A percentile compares a stretch with the other conserved stretches of the same genome.
Evolutionary conservation across 1,140 invertebrate genomes (phyloP).

Genomic region (Drosophila micromelanica): DNA sequence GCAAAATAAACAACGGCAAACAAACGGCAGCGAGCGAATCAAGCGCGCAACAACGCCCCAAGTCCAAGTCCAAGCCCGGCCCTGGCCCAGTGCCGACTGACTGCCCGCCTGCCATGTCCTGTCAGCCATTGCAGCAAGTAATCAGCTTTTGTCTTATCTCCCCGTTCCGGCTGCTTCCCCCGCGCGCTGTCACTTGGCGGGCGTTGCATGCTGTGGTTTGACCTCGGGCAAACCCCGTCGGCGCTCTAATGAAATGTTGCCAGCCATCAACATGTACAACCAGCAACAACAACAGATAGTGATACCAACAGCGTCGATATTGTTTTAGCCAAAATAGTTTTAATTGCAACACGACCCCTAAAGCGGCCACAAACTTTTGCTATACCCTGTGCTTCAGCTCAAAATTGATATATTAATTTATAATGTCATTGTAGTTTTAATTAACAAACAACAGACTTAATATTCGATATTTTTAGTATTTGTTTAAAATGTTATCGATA

Average conservation of each 20-base stretch:
- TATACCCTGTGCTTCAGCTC: not conserved
- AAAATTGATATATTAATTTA: not conserved
- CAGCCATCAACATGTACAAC: conserved; percentile 49
- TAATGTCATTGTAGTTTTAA: too few relatives aligned
- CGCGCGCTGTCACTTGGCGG: not conserved
- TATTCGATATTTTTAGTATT: too few relatives aligned
- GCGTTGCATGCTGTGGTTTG: conserved; percentile 63
- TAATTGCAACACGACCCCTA: conserved; percentile 61
- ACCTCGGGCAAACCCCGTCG: conserved; percentile 53
- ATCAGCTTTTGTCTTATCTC: conserved; percentile 72
- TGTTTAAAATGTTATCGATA: too few relatives aligned
- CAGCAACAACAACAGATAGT: conserved; percentile 41
- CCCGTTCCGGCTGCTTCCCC: not conserved
- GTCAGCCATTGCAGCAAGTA: conserved; percentile 70
- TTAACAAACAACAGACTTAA: too few relatives aligned
- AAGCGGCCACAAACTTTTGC: conserved; percentile 6
- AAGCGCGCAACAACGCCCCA: conserved; percentile 39
- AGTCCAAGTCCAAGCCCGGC: conserved; percentile 13
- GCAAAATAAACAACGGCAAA: conserved; percentile 74
- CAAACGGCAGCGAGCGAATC: conserved; percentile 58
- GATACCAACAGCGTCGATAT: conserved; percentile 72
- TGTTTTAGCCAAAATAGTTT: conserved; percentile 80
- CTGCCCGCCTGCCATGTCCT: conserved; percentile 55
- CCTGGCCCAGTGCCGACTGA: conserved; percentile 33
- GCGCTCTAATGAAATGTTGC: conserved; percentile 75